Conservation (phyloP, 2,797 vertebrate genomes). For the Yasuhikotakia modesta region DNA sequence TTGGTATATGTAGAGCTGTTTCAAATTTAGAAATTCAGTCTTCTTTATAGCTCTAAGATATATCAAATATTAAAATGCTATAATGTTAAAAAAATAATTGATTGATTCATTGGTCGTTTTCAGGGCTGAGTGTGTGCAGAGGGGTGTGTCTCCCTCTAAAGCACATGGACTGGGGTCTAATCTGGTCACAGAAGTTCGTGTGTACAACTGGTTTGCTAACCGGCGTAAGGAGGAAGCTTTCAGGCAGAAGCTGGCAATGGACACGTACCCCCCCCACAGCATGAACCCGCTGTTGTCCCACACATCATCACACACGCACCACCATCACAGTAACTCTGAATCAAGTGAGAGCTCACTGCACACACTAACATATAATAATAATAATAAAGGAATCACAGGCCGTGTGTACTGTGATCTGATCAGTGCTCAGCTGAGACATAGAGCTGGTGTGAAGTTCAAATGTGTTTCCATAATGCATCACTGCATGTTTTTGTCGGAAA, state of each 20-base stretch:
- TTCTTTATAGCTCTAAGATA: no score
- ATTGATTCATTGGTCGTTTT: not conserved
- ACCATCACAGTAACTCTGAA: conserved; percentile 84
- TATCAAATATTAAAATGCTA: no score
- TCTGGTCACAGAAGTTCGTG: conserved; percentile 95
- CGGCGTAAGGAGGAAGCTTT: conserved; percentile 97
- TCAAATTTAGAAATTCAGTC: no score
- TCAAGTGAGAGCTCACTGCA: conserved; percentile 60
- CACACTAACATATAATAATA: not conserved
- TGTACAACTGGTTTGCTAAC: conserved; percentile 99
- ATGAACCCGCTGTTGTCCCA: conserved; percentile 91
- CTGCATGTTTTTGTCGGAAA: no score
- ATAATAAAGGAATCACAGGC: not conserved
- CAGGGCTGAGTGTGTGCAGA: conserved; percentile 97
- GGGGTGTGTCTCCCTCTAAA: conserved; percentile 97
- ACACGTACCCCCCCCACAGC: conserved; percentile 86
- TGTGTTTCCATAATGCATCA: no score
- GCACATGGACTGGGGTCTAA: conserved; percentile 96
- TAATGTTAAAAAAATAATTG: no score
- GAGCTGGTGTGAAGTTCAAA: no score
- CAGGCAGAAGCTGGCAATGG: conserved; percentile 96
- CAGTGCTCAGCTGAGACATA: no score
- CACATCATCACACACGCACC: conserved; percentile 84
- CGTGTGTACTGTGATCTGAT: not conserved
- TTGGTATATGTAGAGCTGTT: no score